Evolutionary conservation across 1,140 invertebrate genomes (phyloP).

Genomic region (Oscheius sp.): DNA sequence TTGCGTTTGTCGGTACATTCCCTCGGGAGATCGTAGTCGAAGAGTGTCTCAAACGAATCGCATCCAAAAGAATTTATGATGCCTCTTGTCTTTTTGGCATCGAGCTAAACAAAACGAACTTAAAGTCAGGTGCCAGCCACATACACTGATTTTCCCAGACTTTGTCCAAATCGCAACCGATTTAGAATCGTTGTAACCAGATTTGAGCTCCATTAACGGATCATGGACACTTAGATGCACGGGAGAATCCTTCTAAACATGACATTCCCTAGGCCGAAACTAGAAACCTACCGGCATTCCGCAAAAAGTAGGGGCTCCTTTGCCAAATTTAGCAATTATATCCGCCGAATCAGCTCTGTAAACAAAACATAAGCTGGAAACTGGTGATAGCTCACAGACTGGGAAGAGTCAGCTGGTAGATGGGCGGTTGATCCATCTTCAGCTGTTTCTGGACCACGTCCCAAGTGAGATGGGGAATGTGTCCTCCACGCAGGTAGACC

Average conservation of each 20-base stretch:
- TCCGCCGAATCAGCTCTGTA: slow-evolving; percentile 24
- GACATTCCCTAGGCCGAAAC: slow-evolving; percentile 4
- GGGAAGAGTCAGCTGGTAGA: slow-evolving; percentile 37
- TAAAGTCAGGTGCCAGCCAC: background rate
- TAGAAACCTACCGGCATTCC: slow-evolving; percentile 29
- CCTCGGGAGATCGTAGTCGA: slow-evolving; percentile 35
- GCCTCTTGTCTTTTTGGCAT: background rate
- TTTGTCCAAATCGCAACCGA: slow-evolving; percentile 37
- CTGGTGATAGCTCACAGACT: slow-evolving; percentile 17
- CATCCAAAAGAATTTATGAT: slow-evolving; percentile 23
- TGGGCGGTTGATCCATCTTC: slow-evolving; percentile 19
- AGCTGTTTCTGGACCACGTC: slow-evolving; percentile 30
- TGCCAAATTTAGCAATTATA: slow-evolving; percentile 26
- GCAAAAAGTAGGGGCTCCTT: slow-evolving; percentile 28
- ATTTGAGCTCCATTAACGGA: slow-evolving; percentile 15
- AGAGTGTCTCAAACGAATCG: slow-evolving; percentile 29
- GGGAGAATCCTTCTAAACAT: slow-evolving; percentile 5
- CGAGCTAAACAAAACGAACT: slow-evolving; percentile 22
- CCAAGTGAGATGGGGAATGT: slow-evolving; percentile 44
- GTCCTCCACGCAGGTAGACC: slow-evolving; percentile 38
- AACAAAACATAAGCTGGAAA: background rate
- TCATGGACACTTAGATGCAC: slow-evolving; percentile 14
- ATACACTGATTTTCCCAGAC: slow-evolving; percentile 15
- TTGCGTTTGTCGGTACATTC: slow-evolving; percentile 30
- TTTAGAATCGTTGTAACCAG: slow-evolving; percentile 37